Evolutionary conservation across 2,113 vertebrate species (phyloP).

Genomic region (Pluvianellus socialis): DNA sequence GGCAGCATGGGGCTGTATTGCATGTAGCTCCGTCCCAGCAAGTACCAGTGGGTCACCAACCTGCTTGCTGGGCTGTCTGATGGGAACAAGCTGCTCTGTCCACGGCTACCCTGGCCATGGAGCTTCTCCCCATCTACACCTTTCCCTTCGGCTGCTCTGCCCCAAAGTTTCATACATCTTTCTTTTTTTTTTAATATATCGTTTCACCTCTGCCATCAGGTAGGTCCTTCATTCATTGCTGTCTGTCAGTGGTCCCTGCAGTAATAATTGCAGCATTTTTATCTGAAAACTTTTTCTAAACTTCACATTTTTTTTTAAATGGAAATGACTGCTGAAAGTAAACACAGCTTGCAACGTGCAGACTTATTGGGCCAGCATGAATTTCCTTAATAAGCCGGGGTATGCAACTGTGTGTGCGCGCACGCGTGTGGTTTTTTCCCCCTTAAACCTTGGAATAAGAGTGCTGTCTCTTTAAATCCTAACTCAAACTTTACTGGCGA

Average conservation of each 20-base stretch:
- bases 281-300: not conserved
- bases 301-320: not conserved
- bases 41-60: not conserved
- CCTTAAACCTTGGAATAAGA: constrained; percentile 49
- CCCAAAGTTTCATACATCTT: not conserved
- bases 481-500: constrained; percentile 85
- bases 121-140: not conserved
- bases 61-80: not conserved
- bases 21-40: not conserved
- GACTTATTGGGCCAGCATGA: constrained; percentile 62
- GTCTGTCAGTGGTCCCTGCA: not conserved
- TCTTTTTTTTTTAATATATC: not conserved
- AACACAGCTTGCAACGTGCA: constrained; percentile 63
- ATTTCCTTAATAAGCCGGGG: constrained; percentile 55
- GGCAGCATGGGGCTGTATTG: not conserved
- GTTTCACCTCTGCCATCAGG: not conserved
- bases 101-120: not conserved
- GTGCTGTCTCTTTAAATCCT: constrained; percentile 83
- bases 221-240: not conserved
- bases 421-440: not conserved
- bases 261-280: constrained; percentile 19
- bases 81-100: not conserved
- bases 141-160: not conserved
- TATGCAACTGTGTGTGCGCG: not conserved
- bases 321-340: constrained; percentile 63